Evolutionary conservation across 1,140 invertebrate genomes (phyloP).

Genomic region (Platyscapa corneri): DNA sequence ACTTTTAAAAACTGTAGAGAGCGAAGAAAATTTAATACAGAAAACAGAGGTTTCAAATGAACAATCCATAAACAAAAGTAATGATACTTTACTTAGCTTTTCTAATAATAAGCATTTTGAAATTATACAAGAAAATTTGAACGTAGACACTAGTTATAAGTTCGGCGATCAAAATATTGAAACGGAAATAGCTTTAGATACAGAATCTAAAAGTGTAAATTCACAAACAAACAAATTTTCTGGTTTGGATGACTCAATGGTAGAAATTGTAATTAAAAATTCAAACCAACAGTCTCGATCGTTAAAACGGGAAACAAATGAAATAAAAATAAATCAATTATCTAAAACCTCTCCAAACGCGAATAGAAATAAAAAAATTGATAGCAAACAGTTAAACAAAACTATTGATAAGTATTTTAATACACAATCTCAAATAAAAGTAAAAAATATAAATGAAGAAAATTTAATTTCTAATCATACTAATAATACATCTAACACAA

Average conservation of each 20-base stretch:
- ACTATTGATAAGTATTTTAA: constrained; percentile 35
- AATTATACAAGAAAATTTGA: not conserved
- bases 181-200: not conserved
- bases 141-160: not conserved
- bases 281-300: not conserved
- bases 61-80: not conserved
- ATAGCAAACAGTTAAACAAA: not conserved
- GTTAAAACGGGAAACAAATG: not conserved
- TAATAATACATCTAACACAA: not conserved
- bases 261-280: not conserved
- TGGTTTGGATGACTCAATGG: not conserved
- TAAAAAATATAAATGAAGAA: constrained; percentile 23
- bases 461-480: constrained; percentile 16
- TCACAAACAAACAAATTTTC: not conserved
- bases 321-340: constrained; percentile 19
- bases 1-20: constrained; percentile 7
- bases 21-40: constrained; percentile 8
- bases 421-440: not conserved
- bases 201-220: not conserved
- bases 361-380: constrained; percentile 1
- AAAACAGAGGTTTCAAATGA: constrained; percentile 10
- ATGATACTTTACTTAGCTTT: not conserved
- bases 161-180: not conserved
- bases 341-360: constrained; percentile 14
- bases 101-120: not conserved